These are phyloP conservation scores for Amorpha juglandis DNA, from an alignment of 2,888 invertebrate genomes.

Conservation along the genomic window DNA sequence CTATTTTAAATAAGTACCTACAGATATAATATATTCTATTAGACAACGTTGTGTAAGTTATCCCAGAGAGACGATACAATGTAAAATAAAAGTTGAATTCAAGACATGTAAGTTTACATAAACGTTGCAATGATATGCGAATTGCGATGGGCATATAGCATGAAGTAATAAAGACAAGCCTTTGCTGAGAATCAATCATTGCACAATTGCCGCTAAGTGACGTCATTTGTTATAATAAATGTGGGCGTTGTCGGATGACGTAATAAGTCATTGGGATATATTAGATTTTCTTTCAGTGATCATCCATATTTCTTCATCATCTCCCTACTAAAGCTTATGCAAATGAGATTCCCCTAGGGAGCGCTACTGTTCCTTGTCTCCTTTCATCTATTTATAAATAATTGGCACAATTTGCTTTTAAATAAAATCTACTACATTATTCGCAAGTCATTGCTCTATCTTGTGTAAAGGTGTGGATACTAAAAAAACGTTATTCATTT, in stretches of 20 bases:
- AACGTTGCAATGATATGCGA: constrained; percentile 34
- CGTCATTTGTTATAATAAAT: constrained; percentile 5
- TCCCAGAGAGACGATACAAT: not conserved
- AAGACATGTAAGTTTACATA: constrained; percentile 35
- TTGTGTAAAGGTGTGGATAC: no score
- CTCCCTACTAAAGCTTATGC: no score
- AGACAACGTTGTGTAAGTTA: not conserved
- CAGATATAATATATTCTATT: not conserved
- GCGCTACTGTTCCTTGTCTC: no score
- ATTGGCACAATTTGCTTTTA: no score
- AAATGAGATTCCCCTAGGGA: no score
- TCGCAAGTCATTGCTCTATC: no score
- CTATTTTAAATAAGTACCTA: not conserved
- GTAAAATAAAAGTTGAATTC: not conserved
- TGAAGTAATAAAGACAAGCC: constrained; percentile 35
- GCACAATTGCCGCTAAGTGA: not conserved
- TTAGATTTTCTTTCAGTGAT: not conserved
- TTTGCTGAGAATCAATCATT: constrained; percentile 12
- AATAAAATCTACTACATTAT: no score
- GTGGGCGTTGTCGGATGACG: constrained; percentile 12
- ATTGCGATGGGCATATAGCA: constrained; percentile 30
- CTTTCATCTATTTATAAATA: no score
- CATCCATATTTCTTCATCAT: no score
- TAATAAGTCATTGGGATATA: not conserved
- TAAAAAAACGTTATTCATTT: no score